Conservation (phyloP, 2,113 vertebrate species). For the Peromyscus polionotus region DNA sequence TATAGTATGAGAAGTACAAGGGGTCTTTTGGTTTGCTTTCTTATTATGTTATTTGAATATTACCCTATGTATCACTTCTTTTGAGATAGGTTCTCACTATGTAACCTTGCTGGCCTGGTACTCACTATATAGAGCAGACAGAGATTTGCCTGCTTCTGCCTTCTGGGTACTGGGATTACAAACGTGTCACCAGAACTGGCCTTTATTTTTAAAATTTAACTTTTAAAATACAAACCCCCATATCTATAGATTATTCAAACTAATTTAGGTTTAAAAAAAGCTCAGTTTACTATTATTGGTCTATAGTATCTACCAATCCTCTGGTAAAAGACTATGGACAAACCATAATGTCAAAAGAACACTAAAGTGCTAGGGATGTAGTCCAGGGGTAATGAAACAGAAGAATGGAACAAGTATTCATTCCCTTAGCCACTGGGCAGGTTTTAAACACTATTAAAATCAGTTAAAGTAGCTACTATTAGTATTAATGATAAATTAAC, state of each 20-base stretch:
- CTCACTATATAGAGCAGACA: background rate
- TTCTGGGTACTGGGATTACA: background rate
- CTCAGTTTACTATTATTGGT: background rate
- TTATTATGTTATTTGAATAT: background rate
- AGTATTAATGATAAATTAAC: background rate
- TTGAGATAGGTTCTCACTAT: background rate
- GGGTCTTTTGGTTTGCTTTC: background rate
- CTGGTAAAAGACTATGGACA: background rate
- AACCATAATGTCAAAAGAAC: background rate
- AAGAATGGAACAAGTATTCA: background rate
- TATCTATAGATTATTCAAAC: slow-evolving; percentile 1
- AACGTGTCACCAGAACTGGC: background rate
- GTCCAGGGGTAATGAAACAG: background rate
- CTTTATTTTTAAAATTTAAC: background rate
- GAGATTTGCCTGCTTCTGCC: background rate
- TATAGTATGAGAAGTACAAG: background rate
- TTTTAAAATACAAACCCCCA: background rate
- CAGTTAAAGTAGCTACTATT: background rate
- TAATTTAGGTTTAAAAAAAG: background rate
- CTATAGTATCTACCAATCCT: background rate
- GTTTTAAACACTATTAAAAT: background rate
- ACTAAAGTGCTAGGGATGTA: background rate
- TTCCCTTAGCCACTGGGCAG: background rate
- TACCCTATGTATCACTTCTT: slow-evolving; percentile 1
- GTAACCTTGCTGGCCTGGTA: background rate